phyloP scores from a whole-genome alignment of 2,797 vertebrate genomes.

The Clarias fuscus region DNA sequence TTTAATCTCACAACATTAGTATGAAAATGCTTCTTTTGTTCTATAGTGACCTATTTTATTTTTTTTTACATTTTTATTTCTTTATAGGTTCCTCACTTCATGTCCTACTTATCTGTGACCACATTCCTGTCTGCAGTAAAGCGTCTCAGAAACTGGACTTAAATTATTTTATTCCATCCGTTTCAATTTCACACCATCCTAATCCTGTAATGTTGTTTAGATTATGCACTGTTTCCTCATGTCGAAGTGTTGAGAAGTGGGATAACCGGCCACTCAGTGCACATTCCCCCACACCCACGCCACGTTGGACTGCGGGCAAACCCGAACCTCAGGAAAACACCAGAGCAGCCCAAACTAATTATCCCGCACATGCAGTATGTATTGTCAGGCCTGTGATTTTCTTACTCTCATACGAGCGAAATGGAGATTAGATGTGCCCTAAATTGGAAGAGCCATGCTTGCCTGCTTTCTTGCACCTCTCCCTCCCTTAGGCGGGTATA shows the following conservation, averaged over 20 bases:
- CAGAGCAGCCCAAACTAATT: slow-evolving; percentile 47
- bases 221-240: slow-evolving; percentile 13
- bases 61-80: slow-evolving; percentile 32
- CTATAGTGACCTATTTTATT: slow-evolving; percentile 4
- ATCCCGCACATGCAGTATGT: slow-evolving; percentile 21
- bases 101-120: slow-evolving; percentile 46
- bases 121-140: slow-evolving; percentile 20
- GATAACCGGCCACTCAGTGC: slow-evolving; percentile 8
- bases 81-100: slow-evolving; percentile 35
- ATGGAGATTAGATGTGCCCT: slow-evolving; percentile 44
- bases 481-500: slow-evolving; percentile 20
- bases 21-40: not conserved
- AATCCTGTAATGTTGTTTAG: slow-evolving; percentile 35
- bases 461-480: not conserved
- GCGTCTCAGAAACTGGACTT: slow-evolving; percentile 31
- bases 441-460: slow-evolving; percentile 26
- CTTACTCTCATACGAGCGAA: slow-evolving; percentile 39
- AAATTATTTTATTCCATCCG: slow-evolving; percentile 11
- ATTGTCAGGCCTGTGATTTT: slow-evolving; percentile 26
- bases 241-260: not conserved
- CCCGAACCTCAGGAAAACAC: slow-evolving; percentile 25
- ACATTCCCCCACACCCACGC: slow-evolving; percentile 16
- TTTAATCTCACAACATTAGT: not conserved
- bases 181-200: slow-evolving; percentile 36
- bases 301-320: slow-evolving; percentile 21